Base-by-base conservation (phyloP, 64 coral and sea anemone species). In the Montipora foliosa region DNA sequence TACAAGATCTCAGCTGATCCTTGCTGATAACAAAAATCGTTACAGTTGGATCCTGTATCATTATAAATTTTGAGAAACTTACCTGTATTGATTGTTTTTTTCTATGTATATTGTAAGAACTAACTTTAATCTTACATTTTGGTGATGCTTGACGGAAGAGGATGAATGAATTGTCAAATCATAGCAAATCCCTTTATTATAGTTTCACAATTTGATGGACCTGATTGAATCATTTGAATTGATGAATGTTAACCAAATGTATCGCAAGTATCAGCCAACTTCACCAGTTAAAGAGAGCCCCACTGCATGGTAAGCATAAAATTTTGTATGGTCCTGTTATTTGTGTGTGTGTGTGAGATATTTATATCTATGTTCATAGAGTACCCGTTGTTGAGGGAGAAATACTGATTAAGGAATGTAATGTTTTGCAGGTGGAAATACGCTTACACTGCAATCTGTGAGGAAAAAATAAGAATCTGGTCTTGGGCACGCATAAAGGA, bases 141-240 rank as follows among this genome's bases (percentile, higher is more conserved):
- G 37, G 37, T 37, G 37, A 37, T 37, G 37, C 37, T 37, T 2
- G 37, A 37, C 37, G 37, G 37, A 37, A 37, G 37, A 37, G 37
- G 37, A 37, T 37, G 2, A 37, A 37, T 37, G 37, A 37, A 37
- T 37, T 37, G 37, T 37, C 37, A 37, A 37, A 37, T 2, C 2
- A 37, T 37, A 37, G 37, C 37, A 37, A 37, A 37, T 2, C 37
- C 37, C 37, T 37, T 37, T 37, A 37, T 37, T 37, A 37, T 37
- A 99, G 98, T 99, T 99, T 89, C 92, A 99, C 44, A 96, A 94
- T 55, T 47, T 99, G 79, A 93, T 99, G 95, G 92, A 99, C 74
- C 6, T 99, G 45, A 91, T 96, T 80, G 98, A 99, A 59, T 96
- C 95, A 15, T 96, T 99, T 75, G 89, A 99, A 83, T 24, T 96